Base-by-base conservation (phyloP, 2,113 vertebrate species). In the Amblyornis subalaris region DNA sequence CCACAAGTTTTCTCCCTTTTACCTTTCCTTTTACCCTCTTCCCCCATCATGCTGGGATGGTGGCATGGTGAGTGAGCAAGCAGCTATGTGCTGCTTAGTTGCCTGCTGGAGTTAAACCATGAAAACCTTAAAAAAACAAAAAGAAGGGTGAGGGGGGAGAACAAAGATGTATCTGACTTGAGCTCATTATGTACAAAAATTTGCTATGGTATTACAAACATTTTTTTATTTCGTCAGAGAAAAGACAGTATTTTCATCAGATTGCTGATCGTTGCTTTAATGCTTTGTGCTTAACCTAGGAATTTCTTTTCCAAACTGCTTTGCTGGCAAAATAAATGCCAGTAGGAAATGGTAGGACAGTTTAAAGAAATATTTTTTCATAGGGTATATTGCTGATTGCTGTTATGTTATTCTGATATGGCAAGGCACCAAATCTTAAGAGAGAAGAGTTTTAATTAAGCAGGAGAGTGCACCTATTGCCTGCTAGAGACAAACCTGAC, bases 391-490 rank as follows among this genome's bases (percentile, higher is more conserved):
- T 81, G 45, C 38, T 54, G 67, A 70, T 57, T 69, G 11, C 38
- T 64, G 8, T 75, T 82, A 44, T 21, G 22, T 74, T 85, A 69
- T 55, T 58, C 50, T 91, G 40, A 57, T 72, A 38, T 4, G 20
- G 15, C 31, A 57, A 33, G 62, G 7, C 78, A 88, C 9, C 48
- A 72, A 67, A 75, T 53, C 74, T 88, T 82, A 60, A 55, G 45
- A 90, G 33, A 89, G 14, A 78, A 22, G 25, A 69, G 4, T 61
- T 92, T 91, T 93, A 94, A 91, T 95, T 85, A 95, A 88, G 47
- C 29, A 60, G 48, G 40, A 77, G 73, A 55, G 50, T 60, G 10
- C 28, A 35, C 31, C 77, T 66, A 55, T 29, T 67, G 48, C 36
- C 62, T 64, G 23, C 65, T 42, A 44, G 61, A 89, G 70, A 74